phyloP scores from a whole-genome alignment of 2,888 invertebrate species.

The Epistrophe eligans region DNA sequence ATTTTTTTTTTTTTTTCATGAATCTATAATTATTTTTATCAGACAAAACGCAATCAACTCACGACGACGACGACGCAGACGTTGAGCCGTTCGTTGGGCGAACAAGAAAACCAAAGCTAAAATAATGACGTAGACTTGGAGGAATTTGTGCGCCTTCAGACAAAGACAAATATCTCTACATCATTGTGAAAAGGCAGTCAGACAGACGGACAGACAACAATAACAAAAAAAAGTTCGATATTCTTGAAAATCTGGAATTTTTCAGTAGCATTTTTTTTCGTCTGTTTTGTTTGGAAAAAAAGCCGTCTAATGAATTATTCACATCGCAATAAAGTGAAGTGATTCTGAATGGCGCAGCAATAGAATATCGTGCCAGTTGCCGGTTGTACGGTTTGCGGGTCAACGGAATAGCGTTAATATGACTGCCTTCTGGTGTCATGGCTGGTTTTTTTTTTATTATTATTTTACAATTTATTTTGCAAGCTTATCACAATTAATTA shows the following conservation, averaged over 20 bases:
- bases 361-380: constrained; percentile 17
- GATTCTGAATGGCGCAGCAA: constrained; percentile 43
- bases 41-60: constrained; percentile 18
- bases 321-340: constrained; percentile 44
- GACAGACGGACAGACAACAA: constrained; percentile 27
- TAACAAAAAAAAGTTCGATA: constrained; percentile 22
- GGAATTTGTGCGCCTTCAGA: constrained; percentile 12
- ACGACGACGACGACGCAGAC: neutral
- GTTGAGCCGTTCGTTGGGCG: too few relatives aligned
- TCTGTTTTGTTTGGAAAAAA: neutral
- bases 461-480: constrained; percentile 4
- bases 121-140: constrained; percentile 18
- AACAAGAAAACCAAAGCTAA: constrained; percentile 9
- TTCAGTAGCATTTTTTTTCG: constrained; percentile 18
- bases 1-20: neutral
- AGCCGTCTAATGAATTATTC: constrained; percentile 55
- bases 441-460: neutral
- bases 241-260: constrained; percentile 55
- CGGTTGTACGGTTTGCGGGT: constrained; percentile 26
- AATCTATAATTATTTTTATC: constrained; percentile 31
- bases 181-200: constrained; percentile 20
- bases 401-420: constrained; percentile 25
- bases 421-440: neutral
- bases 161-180: constrained; percentile 4
- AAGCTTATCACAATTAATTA: neutral